Conservation (phyloP, 2,797 vertebrate genomes). For the Enteromius fasciolatus region DNA sequence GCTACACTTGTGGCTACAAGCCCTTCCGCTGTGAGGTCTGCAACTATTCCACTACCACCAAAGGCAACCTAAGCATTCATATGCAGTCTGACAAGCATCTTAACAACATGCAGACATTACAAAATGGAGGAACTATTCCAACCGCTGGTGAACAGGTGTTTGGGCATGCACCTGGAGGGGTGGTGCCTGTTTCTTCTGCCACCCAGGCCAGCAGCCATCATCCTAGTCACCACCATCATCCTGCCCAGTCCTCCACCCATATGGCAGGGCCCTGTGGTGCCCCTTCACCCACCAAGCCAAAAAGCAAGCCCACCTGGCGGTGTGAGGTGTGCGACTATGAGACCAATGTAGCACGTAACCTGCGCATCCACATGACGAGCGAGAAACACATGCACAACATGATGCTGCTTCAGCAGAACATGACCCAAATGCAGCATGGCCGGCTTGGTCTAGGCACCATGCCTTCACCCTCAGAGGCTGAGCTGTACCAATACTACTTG, state of each 20-base stretch:
- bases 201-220: slow-evolving; percentile 82
- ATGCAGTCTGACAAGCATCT: slow-evolving; percentile 99
- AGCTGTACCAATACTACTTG: slow-evolving; percentile 99
- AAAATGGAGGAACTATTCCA: slow-evolving; percentile 89
- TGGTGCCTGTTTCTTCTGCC: slow-evolving; percentile 83
- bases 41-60: slow-evolving; percentile 99
- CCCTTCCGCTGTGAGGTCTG: slow-evolving; percentile 99
- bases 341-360: slow-evolving; percentile 97
- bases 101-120: slow-evolving; percentile 99
- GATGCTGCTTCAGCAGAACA: slow-evolving; percentile 98
- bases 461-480: slow-evolving; percentile 92
- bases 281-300: slow-evolving; percentile 97
- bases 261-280: slow-evolving; percentile 89
- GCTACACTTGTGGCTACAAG: slow-evolving; percentile 99
- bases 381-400: slow-evolving; percentile 99
- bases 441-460: slow-evolving; percentile 90
- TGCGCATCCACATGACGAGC: slow-evolving; percentile 99
- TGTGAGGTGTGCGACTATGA: slow-evolving; percentile 99
- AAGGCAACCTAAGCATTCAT: slow-evolving; percentile 99
- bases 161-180: slow-evolving; percentile 86
- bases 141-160: slow-evolving; percentile 90
- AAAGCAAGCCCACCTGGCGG: slow-evolving; percentile 98
- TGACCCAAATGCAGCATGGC: slow-evolving; percentile 93
- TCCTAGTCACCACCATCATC: slow-evolving; percentile 78
- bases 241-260: slow-evolving; percentile 83